These are phyloP conservation scores for Pristionchus exspectatus DNA, from an alignment of 2,888 invertebrate genomes.

Conservation along the genomic window DNA sequence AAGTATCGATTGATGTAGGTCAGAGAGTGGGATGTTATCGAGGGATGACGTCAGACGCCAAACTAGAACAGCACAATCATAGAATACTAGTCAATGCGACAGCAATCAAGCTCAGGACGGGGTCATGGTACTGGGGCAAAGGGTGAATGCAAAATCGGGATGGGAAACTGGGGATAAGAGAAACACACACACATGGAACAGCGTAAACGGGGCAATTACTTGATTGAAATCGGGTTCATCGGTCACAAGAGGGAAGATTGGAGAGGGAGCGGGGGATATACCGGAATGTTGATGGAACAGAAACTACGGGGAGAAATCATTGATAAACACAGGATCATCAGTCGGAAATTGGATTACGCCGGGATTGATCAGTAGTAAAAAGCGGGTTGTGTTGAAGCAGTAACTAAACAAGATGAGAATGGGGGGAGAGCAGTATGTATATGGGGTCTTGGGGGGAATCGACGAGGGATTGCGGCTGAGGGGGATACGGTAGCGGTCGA, in stretches of 20 bases:
- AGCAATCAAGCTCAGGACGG: not conserved
- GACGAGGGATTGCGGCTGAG: not conserved
- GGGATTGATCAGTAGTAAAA: not conserved
- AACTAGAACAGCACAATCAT: not conserved
- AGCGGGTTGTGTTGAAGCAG: not conserved
- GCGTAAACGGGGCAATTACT: not conserved
- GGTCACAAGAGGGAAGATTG: slow-evolving; percentile 50
- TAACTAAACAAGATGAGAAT: slow-evolving; percentile 39
- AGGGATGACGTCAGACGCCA: not conserved
- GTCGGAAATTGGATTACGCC: not conserved
- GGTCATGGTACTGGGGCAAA: not conserved
- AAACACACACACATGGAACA: slow-evolving; percentile 12
- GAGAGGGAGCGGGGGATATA: slow-evolving; percentile 23
- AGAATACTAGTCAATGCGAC: not conserved
- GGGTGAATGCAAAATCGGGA: not conserved
- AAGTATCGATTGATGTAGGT: slow-evolving; percentile 8
- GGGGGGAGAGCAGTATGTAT: slow-evolving; percentile 47
- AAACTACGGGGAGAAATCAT: not conserved
- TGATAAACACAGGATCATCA: slow-evolving; percentile 37
- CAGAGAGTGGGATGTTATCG: not conserved
- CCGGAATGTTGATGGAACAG: not conserved
- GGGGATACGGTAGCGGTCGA: not conserved
- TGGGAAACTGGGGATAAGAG: not conserved
- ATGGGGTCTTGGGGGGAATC: slow-evolving; percentile 49
- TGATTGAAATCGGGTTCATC: slow-evolving; percentile 25